Percentiles rank a stretch among this genome's conserved stretches.
Conservation (phyloP, 2,797 vertebrate genomes). For the Labeo calbasu region DNA sequence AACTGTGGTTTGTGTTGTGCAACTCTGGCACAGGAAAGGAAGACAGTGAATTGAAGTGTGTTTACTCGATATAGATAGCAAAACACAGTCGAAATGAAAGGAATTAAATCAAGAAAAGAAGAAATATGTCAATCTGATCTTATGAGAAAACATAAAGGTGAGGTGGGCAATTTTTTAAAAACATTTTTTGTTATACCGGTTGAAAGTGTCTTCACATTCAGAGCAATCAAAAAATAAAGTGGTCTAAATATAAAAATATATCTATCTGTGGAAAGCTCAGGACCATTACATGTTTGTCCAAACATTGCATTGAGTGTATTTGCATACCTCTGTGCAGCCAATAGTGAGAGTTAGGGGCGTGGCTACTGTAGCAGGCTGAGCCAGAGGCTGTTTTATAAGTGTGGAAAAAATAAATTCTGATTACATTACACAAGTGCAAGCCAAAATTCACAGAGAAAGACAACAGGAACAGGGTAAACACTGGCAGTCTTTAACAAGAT, state of each 20-base stretch:
- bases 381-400: not conserved
- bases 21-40: conserved; percentile 1
- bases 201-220: not conserved
- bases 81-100: not conserved
- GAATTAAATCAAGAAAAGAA: not conserved
- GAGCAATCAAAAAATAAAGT: not conserved
- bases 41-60: not conserved
- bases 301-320: not conserved
- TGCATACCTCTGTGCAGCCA: not conserved
- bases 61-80: not conserved
- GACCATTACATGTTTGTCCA: too few species aligned
- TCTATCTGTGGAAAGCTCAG: not conserved
- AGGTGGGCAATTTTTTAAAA: too few species aligned
- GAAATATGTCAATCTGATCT: not conserved
- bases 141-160: not conserved
- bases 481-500: too few species aligned
- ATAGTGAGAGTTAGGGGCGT: not conserved
- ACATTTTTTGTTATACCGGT: not conserved
- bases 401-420: too few species aligned
- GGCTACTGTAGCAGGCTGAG: not conserved
- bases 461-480: too few species aligned
- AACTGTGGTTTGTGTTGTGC: conserved; percentile 13
- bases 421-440: too few species aligned
- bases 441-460: too few species aligned
- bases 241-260: not conserved